Percentiles rank a stretch among this genome's conserved stretches.
These are phyloP conservation scores for Acleris literana DNA, from an alignment of 2,888 invertebrate genomes.

Conservation along the genomic window DNA sequence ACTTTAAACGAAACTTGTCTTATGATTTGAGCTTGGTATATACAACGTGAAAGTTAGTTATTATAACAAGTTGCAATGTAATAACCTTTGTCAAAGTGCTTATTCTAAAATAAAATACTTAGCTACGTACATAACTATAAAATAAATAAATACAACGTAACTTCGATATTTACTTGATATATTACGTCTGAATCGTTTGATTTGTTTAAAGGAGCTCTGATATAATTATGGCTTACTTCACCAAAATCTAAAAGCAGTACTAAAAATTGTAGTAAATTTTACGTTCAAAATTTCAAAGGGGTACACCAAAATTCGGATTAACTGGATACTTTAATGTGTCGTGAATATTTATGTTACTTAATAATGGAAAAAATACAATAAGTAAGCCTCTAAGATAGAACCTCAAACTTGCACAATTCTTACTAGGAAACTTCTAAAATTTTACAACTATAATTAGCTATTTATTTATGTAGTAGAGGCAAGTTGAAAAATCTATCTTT, in stretches of 20 bases:
- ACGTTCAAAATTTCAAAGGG: slow-evolving; percentile 31
- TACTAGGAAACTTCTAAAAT: slow-evolving; percentile 25
- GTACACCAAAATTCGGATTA: slow-evolving; percentile 27
- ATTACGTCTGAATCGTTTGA: slow-evolving; percentile 20
- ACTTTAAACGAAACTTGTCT: neutral
- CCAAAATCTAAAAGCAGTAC: slow-evolving; percentile 37
- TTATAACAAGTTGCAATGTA: no score
- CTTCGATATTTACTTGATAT: slow-evolving; percentile 7
- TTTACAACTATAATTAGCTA: slow-evolving; percentile 25
- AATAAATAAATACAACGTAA: slow-evolving; percentile 18
- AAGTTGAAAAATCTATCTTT: slow-evolving; percentile 54
- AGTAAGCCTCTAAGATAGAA: slow-evolving; percentile 60
- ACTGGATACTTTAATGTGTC: slow-evolving; percentile 20
- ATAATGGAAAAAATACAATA: slow-evolving; percentile 32
- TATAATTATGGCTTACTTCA: slow-evolving; percentile 18
- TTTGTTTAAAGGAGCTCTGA: slow-evolving; percentile 2
- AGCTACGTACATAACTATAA: slow-evolving; percentile 9
- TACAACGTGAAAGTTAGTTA: neutral
- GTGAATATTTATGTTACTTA: slow-evolving; percentile 20
- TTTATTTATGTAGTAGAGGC: slow-evolving; percentile 30
- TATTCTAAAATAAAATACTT: slow-evolving; percentile 5
- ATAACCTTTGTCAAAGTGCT: neutral
- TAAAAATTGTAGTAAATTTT: slow-evolving; percentile 38
- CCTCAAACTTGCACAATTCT: slow-evolving; percentile 57
- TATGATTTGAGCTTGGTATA: slow-evolving; percentile 6